A percentile compares a stretch with the other conserved stretches of the same genome.
Conservation (phyloP, 2,113 vertebrate genomes). For the Psammodynastes pulverulentus region DNA sequence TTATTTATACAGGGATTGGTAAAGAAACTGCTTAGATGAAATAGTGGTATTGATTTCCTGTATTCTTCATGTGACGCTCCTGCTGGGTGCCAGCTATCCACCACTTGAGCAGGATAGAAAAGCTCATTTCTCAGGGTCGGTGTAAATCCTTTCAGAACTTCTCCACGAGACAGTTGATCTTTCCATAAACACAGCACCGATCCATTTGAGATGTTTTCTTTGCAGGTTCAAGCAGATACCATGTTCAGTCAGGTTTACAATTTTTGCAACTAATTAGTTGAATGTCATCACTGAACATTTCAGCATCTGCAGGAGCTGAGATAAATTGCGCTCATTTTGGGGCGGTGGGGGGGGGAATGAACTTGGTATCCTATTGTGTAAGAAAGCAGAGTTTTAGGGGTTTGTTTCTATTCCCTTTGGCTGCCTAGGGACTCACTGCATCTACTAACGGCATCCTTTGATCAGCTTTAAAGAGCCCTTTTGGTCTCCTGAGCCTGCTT, state of each 20-base stretch:
- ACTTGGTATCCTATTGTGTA: conserved; percentile 28
- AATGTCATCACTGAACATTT: conserved; percentile 44
- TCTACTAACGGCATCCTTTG: rapidly evolving
- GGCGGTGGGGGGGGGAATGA: background rate
- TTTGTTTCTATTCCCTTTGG: background rate
- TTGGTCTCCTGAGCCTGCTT: background rate
- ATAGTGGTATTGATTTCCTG: background rate
- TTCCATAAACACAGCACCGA: background rate
- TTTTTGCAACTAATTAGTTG: conserved; percentile 57
- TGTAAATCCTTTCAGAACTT: rapidly evolving
- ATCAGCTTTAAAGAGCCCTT: background rate
- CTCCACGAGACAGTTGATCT: rapidly evolving
- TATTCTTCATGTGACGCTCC: background rate
- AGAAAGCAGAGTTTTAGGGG: background rate
- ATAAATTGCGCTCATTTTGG: conserved; percentile 27
- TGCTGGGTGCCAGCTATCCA: background rate
- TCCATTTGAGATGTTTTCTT: background rate
- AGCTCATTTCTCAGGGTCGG: background rate
- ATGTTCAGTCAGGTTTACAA: conserved; percentile 50
- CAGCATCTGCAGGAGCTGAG: background rate
- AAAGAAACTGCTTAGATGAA: conserved; percentile 6
- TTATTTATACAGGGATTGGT: conserved; percentile 2
- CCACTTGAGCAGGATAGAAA: background rate
- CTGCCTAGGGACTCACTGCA: background rate
- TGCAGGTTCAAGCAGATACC: conserved; percentile 34